Base-by-base conservation (phyloP, 1,140 invertebrate species). In the Ostrea denselamellosa region DNA sequence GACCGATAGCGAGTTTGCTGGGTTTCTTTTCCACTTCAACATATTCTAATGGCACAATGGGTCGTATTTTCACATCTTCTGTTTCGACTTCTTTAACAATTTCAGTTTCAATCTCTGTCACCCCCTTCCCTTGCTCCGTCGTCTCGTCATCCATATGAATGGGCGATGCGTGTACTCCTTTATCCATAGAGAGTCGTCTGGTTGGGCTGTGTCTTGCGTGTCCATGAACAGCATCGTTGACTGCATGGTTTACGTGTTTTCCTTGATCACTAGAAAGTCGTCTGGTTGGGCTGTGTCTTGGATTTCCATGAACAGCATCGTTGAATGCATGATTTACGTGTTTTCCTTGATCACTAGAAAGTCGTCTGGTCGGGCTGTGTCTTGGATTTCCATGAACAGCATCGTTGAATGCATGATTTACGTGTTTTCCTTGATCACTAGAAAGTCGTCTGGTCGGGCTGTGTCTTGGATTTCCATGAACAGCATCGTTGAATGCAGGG, bases 1-100 rank as follows among this genome's bases (percentile, higher is more conserved):
- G 88, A 22, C 86, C 85, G 19, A 65, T 54, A 14, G 44, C 44
- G 2, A n/a, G 14, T 83, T 83, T 83, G 19, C 8, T n/a, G n/a
- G 52, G 44, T 83, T 83, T 83, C 14, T 51, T 7, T 52, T 83
- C 44, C 22, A 28, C 68, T 14, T 68, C 51, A 12, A 44, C 34
- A 44, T 62, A 17, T 62, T 62, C 56, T 14, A 44, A 2, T 52
- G 82, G 44, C 14, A 52, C 51, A 9, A 52, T 52, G 14, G 71
- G 25, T 83, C 19, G 44, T 17, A 44, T 52, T n/a, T 53, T 22
- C 82, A 83, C 44, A n/a, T 52, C 19, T 19, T 83, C 82, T 4
- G 17, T 51, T 4, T 83, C 82, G 17, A 22, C 44, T 10, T 53
- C 44, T 83, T 83, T 52, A 34, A 52, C 44, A 83, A 5, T 34